Percentiles rank a stretch among this genome's conserved stretches.
Conservation (phyloP, 2,113 vertebrate genomes). For the Amblyopsis rosae region DNA sequence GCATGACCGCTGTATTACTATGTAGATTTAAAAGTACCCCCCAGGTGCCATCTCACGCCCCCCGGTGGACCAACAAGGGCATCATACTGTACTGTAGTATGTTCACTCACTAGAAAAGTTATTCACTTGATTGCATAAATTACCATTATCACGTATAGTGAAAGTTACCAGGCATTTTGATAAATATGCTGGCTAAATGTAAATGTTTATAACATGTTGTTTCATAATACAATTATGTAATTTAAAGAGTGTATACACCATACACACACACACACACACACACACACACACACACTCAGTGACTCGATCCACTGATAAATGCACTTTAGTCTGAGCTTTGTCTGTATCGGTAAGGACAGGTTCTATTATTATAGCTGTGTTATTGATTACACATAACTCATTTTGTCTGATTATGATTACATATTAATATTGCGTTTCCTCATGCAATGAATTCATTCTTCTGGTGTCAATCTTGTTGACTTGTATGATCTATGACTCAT, state of each 20-base stretch:
- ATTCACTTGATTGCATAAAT: background rate
- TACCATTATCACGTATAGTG: background rate
- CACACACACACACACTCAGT: slow-evolving; percentile 8
- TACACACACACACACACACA: slow-evolving; percentile 43
- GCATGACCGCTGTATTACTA: background rate
- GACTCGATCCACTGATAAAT: slow-evolving; percentile 26
- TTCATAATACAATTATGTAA: background rate
- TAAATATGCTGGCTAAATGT: slow-evolving; percentile 9
- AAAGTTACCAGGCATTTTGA: slow-evolving; percentile 17
- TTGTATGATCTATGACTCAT: slow-evolving; percentile 83
- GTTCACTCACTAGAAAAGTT: slow-evolving; percentile 1
- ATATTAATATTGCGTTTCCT: slow-evolving; percentile 85
- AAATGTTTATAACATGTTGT: slow-evolving; percentile 2
- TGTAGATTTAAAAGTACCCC: background rate
- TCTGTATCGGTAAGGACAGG: slow-evolving; percentile 53
- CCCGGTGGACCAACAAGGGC: too few relatives aligned
- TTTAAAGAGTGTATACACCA: background rate
- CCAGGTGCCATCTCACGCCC: too few relatives aligned
- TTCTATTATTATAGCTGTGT: slow-evolving; percentile 85
- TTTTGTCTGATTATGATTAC: slow-evolving; percentile 91
- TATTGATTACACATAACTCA: slow-evolving; percentile 94
- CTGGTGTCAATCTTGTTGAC: slow-evolving; percentile 86
- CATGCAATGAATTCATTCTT: slow-evolving; percentile 84
- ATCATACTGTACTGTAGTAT: too few relatives aligned
- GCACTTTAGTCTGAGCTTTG: slow-evolving; percentile 61